phyloP scores from a whole-genome alignment of 1,140 invertebrate species.

The Drosophila kikkawai region DNA sequence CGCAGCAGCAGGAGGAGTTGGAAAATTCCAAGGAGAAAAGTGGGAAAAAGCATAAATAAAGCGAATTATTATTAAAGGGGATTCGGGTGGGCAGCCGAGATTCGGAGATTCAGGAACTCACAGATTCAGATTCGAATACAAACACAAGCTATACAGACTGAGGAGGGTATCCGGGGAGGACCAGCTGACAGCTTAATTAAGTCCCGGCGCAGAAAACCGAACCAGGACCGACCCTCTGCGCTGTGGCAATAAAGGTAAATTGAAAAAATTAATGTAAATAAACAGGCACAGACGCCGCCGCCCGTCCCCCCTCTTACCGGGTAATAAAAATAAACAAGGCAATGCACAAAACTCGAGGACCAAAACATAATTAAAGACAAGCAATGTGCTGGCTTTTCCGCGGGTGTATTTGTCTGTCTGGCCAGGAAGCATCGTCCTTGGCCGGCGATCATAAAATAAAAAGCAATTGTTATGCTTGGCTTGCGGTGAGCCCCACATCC shows the following conservation, averaged over 20 bases:
- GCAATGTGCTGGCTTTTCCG: constrained; percentile 23
- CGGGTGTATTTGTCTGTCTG: constrained; percentile 18
- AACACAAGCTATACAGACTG: background rate
- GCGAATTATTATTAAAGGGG: constrained; percentile 55
- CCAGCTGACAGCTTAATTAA: constrained; percentile 70
- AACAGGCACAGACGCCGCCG: constrained; percentile 42
- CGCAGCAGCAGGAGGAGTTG: constrained; percentile 2
- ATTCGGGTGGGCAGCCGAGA: constrained; percentile 1
- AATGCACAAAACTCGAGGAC: constrained; percentile 71
- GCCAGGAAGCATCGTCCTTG: constrained; percentile 2
- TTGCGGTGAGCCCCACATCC: constrained; percentile 14
- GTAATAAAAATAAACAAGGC: constrained; percentile 82
- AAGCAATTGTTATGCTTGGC: constrained; percentile 60
- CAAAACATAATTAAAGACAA: constrained; percentile 76
- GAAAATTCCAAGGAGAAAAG: background rate
- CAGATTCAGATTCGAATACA: background rate
- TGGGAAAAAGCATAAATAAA: constrained; percentile 9
- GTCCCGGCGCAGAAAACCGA: constrained; percentile 25
- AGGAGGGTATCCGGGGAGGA: background rate
- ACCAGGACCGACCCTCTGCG: constrained; percentile 24
- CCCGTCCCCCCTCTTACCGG: constrained; percentile 30
- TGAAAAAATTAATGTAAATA: constrained; percentile 80
- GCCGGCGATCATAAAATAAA: constrained; percentile 50
- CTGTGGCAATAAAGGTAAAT: constrained; percentile 74
- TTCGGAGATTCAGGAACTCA: background rate